Evolutionary conservation across 2,797 vertebrate species (phyloP).

Genomic region (Chaetophractus vellerosus): DNA sequence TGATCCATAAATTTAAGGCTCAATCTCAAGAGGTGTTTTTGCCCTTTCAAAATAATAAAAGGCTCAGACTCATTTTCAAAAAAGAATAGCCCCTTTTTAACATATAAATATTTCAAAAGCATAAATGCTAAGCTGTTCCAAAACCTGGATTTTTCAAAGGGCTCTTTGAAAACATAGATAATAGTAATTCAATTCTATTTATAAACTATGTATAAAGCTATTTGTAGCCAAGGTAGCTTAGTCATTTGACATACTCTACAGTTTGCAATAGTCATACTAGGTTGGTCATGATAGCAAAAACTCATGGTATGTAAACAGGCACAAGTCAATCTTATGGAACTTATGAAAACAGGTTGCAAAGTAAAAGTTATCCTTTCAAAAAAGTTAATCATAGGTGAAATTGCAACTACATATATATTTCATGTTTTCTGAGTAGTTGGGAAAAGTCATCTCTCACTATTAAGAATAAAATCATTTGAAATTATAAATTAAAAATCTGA

Average conservation of each 20-base stretch:
- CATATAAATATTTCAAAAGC: constrained; percentile 37
- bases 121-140: not conserved
- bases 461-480: not conserved
- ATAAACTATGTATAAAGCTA: constrained; percentile 60
- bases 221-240: not conserved
- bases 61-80: not conserved
- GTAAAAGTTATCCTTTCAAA: not conserved
- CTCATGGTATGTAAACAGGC: not conserved
- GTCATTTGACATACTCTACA: constrained; percentile 50
- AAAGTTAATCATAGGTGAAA: not conserved
- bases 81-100: not conserved
- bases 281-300: not conserved
- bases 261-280: not conserved
- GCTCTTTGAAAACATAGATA: constrained; percentile 50
- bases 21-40: not conserved
- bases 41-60: not conserved
- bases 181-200: constrained; percentile 64
- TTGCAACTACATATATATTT: not conserved
- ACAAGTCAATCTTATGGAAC: not conserved
- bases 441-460: constrained; percentile 24
- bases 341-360: not conserved
- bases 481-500: constrained; percentile 7
- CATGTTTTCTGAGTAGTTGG: not conserved
- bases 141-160: constrained; percentile 50
- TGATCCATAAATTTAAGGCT: not conserved